Evolutionary conservation across 1,140 invertebrate genomes (phyloP).

Genomic region (Micrasema minimum): DNA sequence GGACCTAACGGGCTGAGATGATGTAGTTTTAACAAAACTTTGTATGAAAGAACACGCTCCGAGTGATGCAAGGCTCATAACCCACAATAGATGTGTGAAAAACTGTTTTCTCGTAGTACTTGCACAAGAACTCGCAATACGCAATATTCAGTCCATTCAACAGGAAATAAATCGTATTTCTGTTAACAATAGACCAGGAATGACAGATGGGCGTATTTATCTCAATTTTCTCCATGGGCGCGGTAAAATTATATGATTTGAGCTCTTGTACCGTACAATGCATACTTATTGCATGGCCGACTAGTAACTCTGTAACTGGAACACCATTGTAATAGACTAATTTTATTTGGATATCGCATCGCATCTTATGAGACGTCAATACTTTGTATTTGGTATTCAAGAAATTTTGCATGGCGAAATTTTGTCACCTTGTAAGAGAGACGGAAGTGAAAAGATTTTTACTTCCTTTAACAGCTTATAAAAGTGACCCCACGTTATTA

Average conservation of each 20-base stretch:
- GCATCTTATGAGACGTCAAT: no score
- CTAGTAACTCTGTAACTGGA: not conserved
- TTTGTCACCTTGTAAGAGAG: no score
- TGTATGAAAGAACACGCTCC: constrained; percentile 6
- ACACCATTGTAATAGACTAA: constrained; percentile 7
- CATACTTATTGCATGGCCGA: constrained; percentile 9
- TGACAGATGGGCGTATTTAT: constrained; percentile 12
- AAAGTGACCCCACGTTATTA: no score
- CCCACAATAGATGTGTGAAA: constrained; percentile 25
- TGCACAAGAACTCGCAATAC: not conserved
- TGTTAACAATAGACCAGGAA: constrained; percentile 16
- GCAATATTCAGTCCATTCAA: constrained; percentile 5
- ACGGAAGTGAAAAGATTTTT: no score
- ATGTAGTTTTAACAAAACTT: not conserved
- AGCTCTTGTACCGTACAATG: constrained; percentile 5
- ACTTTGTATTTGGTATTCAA: no score
- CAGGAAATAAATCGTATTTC: constrained; percentile 11
- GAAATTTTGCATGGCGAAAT: no score
- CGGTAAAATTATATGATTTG: constrained; percentile 23
- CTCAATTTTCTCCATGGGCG: constrained; percentile 4
- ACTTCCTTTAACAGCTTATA: no score
- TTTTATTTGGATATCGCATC: no score
- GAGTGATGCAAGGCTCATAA: constrained; percentile 7
- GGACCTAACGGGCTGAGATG: no score
- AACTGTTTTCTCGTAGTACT: not conserved